Evolutionary conservation across 2,888 invertebrate species (phyloP), one percentile per base, ranked within the genome.

Genomic region (Amorpha juglandis): DNA sequence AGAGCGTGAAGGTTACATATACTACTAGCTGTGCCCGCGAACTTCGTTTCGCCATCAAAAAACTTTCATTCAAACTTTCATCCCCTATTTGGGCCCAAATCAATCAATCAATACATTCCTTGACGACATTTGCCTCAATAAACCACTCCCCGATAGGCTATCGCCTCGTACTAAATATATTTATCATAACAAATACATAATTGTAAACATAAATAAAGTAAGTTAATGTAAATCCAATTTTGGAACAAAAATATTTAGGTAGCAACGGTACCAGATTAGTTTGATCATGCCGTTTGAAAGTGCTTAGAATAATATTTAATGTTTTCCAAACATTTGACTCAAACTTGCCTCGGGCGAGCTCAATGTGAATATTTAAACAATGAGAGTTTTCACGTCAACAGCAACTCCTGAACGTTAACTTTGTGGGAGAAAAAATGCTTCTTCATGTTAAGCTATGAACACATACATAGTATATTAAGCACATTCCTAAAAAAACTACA

Each of bases 301-400:
- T 14, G 55, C 55, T 38, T 55, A 55, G 14, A 38, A 55, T 55
- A 55, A 55, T 55, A 55, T 55, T 55, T 35, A 16, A 35, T 53
- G 55, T 38, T 55, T 55, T 35, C 9, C 35, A 38, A 55, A 55
- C 16, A 55, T 55, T 16, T 8, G 38, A 16, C n/a, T 16, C n/a
- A 55, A 55, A 55, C 9, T 16, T 38, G 11, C 16, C 38, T 12
- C 27, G 27, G 27, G 7, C 27, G 14, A 52, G 27, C 52, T 27
- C 27, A 27, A 27, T 27, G 52, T 52, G 52, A 27, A 52, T 27
- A 52, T 14, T 27, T 52, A 52, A 52, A 52, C 52, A 52, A 27
- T 27, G 27, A 27, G 27, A 1, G 4, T 52, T 27, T 52, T 53
- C 16, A 11, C 16, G 55, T 55, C 55, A 55, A 55, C 16, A 35